phyloP scores from a whole-genome alignment of 2,888 invertebrate genomes.

The Epinotia ramella region DNA sequence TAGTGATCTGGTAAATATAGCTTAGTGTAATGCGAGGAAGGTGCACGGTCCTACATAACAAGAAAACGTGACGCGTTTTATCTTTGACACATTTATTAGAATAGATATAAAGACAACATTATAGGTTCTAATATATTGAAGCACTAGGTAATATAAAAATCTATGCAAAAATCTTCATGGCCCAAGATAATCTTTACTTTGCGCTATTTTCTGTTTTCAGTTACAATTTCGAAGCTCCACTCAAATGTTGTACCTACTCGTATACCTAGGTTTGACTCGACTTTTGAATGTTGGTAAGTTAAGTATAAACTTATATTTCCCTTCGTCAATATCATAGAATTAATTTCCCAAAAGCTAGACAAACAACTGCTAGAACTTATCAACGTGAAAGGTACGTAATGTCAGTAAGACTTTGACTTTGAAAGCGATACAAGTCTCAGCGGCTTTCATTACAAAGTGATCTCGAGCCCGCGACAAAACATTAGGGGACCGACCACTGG shows the following conservation, averaged over 20 bases:
- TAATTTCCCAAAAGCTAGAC: conserved; percentile 12
- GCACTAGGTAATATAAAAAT: no score
- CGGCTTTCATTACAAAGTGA: conserved; percentile 52
- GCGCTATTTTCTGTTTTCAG: neutral
- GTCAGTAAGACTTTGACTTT: conserved; percentile 26
- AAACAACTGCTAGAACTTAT: neutral
- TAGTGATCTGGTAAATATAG: conserved; percentile 12
- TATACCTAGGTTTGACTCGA: neutral
- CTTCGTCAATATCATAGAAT: neutral
- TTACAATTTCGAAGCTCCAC: neutral
- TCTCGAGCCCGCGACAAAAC: conserved; percentile 51
- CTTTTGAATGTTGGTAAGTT: neutral
- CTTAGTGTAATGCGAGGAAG: neutral
- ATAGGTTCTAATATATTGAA: neutral
- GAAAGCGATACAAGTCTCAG: conserved; percentile 27
- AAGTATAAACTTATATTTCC: neutral
- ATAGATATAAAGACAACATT: conserved; percentile 1
- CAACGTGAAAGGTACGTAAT: conserved; percentile 3
- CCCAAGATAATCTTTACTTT: neutral
- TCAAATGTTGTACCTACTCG: no score
- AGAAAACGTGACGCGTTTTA: conserved; percentile 17
- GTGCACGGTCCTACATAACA: conserved; percentile 9
- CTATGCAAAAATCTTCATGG: neutral
- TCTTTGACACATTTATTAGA: conserved; percentile 4
- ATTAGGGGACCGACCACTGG: conserved; percentile 48